phyloP scores from a whole-genome alignment of 2,797 vertebrate species.

The Sebastolobus alascanus region DNA sequence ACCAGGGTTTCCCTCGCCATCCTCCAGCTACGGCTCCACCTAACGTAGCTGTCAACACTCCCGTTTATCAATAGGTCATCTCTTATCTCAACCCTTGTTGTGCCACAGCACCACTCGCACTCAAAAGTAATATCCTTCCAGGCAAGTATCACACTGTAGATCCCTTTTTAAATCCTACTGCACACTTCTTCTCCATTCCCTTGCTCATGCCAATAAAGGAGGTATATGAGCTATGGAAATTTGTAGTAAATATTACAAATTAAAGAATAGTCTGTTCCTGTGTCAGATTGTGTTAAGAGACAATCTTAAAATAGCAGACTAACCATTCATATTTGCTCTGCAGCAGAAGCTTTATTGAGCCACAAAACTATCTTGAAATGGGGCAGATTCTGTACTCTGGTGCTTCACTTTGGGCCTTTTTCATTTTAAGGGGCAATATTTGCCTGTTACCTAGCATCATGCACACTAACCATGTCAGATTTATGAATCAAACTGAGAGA shows the following conservation, averaged over 20 bases:
- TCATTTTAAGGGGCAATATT: background rate
- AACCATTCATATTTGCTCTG: slow-evolving; percentile 2
- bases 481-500: background rate
- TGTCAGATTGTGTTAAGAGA: slow-evolving; percentile 2
- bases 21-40: slow-evolving; percentile 8
- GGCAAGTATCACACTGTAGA: background rate
- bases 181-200: background rate
- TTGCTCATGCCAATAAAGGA: background rate
- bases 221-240: background rate
- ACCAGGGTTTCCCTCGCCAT: slow-evolving; percentile 15
- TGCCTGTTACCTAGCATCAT: background rate
- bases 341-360: slow-evolving; percentile 13
- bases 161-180: slow-evolving; percentile 2
- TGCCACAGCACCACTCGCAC: background rate
- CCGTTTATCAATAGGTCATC: background rate
- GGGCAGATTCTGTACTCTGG: background rate
- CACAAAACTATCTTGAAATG: slow-evolving; percentile 11
- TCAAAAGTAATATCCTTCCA: background rate
- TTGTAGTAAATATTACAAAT: slow-evolving; percentile 1
- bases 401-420: slow-evolving; percentile 18
- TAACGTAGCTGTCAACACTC: slow-evolving; percentile 56
- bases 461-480: slow-evolving; percentile 1
- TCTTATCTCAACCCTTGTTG: slow-evolving; percentile 23
- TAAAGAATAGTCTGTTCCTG: background rate
- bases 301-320: background rate